Evolutionary conservation across 2,797 vertebrate genomes (phyloP), one percentile per base, ranked within the genome.

Genomic region (Characodon lateralis): DNA sequence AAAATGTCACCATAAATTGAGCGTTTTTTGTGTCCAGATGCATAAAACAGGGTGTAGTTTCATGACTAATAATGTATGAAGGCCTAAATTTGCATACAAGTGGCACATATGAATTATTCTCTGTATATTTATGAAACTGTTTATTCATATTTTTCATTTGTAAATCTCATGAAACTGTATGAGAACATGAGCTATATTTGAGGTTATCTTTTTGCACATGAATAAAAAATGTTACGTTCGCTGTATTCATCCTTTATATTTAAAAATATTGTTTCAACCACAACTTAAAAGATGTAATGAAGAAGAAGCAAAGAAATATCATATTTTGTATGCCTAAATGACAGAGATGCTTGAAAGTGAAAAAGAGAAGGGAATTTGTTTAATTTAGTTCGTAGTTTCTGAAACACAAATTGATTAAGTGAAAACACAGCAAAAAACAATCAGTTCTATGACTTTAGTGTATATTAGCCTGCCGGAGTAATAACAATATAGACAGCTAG

Each of bases 91-190:
- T 69, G 43, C 66, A 48, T 48, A 69, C n/a, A 8, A 48, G 13
- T 14, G 18, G 16, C 46, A 85, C 80, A 46, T 79, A 81, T 83
- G 48, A 77, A 87, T 86, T 79, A 82, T 72, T 81, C 48, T 87
- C 78, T 66, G 63, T 66, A 41, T 66, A 43, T 66, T 24, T 41
- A 41, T 66, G 39, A 43, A 41, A 39, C 63, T 66, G 63, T 41
- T 66, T 66, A 41, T 66, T 66, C 9, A 43, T 68, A 46, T 48
- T 16, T 26, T 69, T 69, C 0, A 2, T 48, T 48, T 20, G 46
- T 69, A 26, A 69, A 46, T 46, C 12, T 69, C 5, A 48, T 69
- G 24, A 48, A 69, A 46, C 46, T 46, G 22, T 16, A 26, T 8
- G 24, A 46, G 12, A 46, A 24, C 65, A 68, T 43, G 41, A 14